These are phyloP conservation scores for Stomorhina lunata DNA, from an alignment of 2,888 invertebrate species.

Conservation along the genomic window DNA sequence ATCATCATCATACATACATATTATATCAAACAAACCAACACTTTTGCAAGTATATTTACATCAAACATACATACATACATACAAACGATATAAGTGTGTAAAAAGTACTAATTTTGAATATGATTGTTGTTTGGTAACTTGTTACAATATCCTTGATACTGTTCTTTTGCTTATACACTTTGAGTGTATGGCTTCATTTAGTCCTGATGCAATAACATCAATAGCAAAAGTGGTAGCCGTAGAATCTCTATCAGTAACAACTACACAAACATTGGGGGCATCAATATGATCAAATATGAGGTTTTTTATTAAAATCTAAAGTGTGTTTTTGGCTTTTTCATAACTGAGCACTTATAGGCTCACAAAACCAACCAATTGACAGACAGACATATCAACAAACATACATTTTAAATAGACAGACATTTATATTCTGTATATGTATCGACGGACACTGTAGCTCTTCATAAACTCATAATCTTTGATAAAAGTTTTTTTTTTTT, in stretches of 20 bases:
- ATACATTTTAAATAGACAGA: not conserved
- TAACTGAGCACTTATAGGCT: slow-evolving; percentile 51
- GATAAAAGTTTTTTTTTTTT: slow-evolving; percentile 56
- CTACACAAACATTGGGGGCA: slow-evolving; percentile 34
- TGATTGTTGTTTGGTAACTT: slow-evolving; percentile 32
- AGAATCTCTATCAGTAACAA: too few species aligned
- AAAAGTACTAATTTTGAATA: slow-evolving; percentile 43
- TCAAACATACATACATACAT: not conserved
- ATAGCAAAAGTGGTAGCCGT: not conserved
- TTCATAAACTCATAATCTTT: slow-evolving; percentile 64
- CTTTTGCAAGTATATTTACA: too few species aligned
- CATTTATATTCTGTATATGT: not conserved
- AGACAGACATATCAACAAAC: slow-evolving; percentile 7
- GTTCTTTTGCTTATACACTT: not conserved
- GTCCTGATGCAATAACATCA: slow-evolving; percentile 9
- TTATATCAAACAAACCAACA: not conserved
- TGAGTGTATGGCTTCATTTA: slow-evolving; percentile 33
- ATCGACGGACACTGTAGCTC: slow-evolving; percentile 38
- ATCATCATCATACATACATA: not conserved
- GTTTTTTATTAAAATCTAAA: slow-evolving; percentile 62
- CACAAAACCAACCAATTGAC: slow-evolving; percentile 31
- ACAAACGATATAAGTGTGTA: not conserved
- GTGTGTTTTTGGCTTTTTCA: slow-evolving; percentile 62
- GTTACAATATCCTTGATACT: slow-evolving; percentile 31
- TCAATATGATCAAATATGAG: slow-evolving; percentile 56